These are phyloP conservation scores for Syngnathus scovelli DNA, from an alignment of 2,113 vertebrate genomes.

Conservation along the genomic window DNA sequence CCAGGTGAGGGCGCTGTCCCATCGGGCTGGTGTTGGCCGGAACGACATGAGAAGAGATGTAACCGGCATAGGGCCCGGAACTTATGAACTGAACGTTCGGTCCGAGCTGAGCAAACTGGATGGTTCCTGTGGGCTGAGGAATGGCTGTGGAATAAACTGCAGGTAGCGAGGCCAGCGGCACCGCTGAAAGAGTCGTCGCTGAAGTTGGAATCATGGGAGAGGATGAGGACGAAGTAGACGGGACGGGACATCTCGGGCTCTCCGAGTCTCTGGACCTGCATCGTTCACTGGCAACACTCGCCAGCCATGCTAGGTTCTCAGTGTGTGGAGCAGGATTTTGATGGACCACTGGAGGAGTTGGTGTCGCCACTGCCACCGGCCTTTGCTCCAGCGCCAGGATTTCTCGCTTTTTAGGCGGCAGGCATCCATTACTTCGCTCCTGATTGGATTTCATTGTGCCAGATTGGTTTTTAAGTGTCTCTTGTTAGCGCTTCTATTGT, in stretches of 20 bases:
- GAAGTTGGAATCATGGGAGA: slow-evolving; percentile 49
- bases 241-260: slow-evolving; percentile 74
- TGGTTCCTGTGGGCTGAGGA: slow-evolving; percentile 81
- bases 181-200: slow-evolving; percentile 68
- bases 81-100: slow-evolving; percentile 95
- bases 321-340: slow-evolving; percentile 65
- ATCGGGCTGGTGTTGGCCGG: slow-evolving; percentile 76
- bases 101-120: slow-evolving; percentile 88
- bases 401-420: slow-evolving; percentile 98
- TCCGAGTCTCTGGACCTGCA: slow-evolving; percentile 76
- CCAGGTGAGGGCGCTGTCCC: slow-evolving; percentile 80
- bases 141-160: slow-evolving; percentile 80
- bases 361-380: slow-evolving; percentile 69
- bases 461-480: slow-evolving; percentile 19
- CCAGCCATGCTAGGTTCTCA: slow-evolving; percentile 89
- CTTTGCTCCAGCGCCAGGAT: slow-evolving; percentile 91
- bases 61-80: slow-evolving; percentile 87
- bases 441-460: slow-evolving; percentile 95
- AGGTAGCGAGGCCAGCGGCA: slow-evolving; percentile 82
- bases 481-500: slow-evolving; percentile 14
- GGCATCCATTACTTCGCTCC: slow-evolving; percentile 95
- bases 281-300: slow-evolving; percentile 74
- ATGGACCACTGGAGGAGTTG: slow-evolving; percentile 69
- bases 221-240: slow-evolving; percentile 43
- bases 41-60: slow-evolving; percentile 93